Conservation (phyloP, 2,113 vertebrate species). For the Ginglymostoma cirratum region DNA sequence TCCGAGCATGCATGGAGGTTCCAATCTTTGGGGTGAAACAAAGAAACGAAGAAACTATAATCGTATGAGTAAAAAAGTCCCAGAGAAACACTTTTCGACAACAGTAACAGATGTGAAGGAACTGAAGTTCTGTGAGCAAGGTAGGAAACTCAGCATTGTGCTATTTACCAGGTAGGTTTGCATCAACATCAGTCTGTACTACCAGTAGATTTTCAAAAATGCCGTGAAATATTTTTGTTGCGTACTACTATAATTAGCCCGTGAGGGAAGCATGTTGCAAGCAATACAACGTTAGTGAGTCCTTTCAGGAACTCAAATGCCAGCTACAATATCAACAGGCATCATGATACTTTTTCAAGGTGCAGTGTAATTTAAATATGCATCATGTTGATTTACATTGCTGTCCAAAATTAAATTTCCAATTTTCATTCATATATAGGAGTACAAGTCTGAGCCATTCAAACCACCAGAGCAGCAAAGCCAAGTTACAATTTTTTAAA, state of each 20-base stretch:
- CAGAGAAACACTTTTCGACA: slow-evolving; percentile 51
- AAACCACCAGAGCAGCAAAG: neutral
- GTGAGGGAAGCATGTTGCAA: neutral
- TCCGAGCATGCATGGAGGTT: slow-evolving; percentile 94
- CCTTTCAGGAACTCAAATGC: neutral
- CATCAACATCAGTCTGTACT: neutral
- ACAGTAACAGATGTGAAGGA: slow-evolving; percentile 80
- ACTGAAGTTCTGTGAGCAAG: slow-evolving; percentile 87
- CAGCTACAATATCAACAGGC: neutral
- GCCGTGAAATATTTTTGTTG: neutral
- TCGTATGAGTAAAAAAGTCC: slow-evolving; percentile 74
- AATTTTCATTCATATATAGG: neutral
- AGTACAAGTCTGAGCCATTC: neutral
- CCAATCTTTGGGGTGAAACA: slow-evolving; percentile 88
- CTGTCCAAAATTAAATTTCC: neutral
- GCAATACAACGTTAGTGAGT: neutral
- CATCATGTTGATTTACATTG: neutral
- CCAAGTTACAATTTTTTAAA: neutral
- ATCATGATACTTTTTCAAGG: neutral
- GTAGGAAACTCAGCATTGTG: slow-evolving; percentile 47
- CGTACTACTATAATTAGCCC: neutral
- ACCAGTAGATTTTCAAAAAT: neutral
- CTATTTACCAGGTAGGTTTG: neutral
- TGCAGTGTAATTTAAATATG: neutral
- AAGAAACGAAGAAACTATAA: slow-evolving; percentile 79